Evolutionary conservation across 2,113 vertebrate species (phyloP), one percentile per base, ranked within the genome.

Genomic region (Heliornis fulica): DNA sequence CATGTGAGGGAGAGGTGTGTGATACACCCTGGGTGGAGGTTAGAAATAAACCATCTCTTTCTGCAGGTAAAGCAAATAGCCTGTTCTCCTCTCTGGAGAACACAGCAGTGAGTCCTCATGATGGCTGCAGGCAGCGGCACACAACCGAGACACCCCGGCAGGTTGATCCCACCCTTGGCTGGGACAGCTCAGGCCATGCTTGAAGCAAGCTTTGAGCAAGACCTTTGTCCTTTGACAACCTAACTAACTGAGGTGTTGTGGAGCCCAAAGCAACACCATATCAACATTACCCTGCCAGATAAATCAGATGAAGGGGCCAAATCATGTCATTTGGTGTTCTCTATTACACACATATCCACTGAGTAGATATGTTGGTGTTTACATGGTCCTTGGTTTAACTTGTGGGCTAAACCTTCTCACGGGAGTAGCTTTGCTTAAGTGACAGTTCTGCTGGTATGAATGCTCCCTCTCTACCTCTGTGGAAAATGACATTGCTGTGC

Each of bases 301-400:
- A 40, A 82, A 80, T 19, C 51, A 51, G 45, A 69, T 0, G 28
- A 20, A 45, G 70, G 50, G 78, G n/a, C 26, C 29, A 31, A 41
- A 51, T 34, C 25, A 2, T 1, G 1, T 0, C 21, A 28, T 4
- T 60, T 0, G 1, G 29, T 1, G 3, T 54, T 50, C 40, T 8
- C 83, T 34, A 22, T 56, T 56, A 66, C 1, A 13, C 74, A 32
- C 1, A 0, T 10, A 31, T 1, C 29, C 13, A 1, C 0, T 25
- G 69, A 1, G 0, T 15, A 17, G 51, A 46, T 0, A 0, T 1
- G 0, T 0, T 25, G 53, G 21, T 21, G 46, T 43, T 63, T 48
- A 15, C 2, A 0, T 5, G 10, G 60, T 9, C 66, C 57, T 40
- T 41, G 56, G 60, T 38, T 69, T 28, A n/a, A 45, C 21, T 26